These are phyloP conservation scores for Chloropsis cyanopogon DNA, from an alignment of 2,113 vertebrate species.

Conservation along the genomic window DNA sequence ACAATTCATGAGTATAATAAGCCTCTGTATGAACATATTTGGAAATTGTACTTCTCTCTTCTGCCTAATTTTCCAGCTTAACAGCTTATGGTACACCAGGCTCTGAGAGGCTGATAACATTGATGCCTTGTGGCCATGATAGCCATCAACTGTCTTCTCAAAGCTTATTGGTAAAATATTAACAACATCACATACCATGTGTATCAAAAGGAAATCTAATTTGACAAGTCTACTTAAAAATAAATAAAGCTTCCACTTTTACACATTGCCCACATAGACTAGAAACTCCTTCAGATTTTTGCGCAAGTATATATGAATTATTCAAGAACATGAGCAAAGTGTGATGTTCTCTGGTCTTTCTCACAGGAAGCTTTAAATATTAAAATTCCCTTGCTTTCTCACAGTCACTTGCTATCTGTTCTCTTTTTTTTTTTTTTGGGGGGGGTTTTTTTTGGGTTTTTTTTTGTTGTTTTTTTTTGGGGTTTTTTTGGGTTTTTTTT, in stretches of 20 bases:
- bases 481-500: no score
- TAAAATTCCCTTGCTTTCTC: constrained; percentile 29
- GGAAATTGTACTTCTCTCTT: not conserved
- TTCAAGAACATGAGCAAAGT: constrained; percentile 28
- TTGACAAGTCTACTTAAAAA: constrained; percentile 27
- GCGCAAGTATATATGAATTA: constrained; percentile 11
- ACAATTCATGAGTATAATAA: not conserved
- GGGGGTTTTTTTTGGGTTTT: not conserved
- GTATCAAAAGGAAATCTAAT: not conserved
- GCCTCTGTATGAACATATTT: not conserved
- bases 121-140: not conserved
- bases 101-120: not conserved
- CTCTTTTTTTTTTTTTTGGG: no score
- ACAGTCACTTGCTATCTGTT: not conserved
- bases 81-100: not conserved
- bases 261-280: not conserved
- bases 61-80: not conserved
- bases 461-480: not conserved
- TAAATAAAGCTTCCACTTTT: not conserved
- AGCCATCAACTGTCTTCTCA: not conserved
- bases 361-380: constrained; percentile 45
- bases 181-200: not conserved
- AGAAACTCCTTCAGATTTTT: constrained; percentile 25
- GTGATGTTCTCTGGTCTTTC: not conserved
- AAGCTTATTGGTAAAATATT: constrained; percentile 32